These are phyloP conservation scores for Pachyseris speciosa DNA, from an alignment of 64 coral and sea anemone species.

Conservation along the genomic window DNA sequence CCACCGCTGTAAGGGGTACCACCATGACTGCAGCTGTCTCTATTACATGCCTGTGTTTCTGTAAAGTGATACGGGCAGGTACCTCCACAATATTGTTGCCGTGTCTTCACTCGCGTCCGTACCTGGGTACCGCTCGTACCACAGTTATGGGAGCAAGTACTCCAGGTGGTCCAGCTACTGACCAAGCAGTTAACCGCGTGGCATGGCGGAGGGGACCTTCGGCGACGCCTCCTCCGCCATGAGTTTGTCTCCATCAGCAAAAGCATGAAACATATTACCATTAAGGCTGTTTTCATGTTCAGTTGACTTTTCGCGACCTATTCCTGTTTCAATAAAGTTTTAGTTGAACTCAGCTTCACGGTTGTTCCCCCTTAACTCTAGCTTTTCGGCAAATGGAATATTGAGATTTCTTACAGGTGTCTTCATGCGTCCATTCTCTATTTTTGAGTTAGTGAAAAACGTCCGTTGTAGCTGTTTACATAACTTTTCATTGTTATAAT, in stretches of 20 bases:
- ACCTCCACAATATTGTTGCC: slow-evolving; percentile 29
- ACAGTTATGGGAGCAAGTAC: slow-evolving; percentile 68
- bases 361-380: no score
- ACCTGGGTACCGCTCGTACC: slow-evolving; percentile 61
- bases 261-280: neutral
- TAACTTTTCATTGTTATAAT: no score
- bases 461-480: no score
- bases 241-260: slow-evolving; percentile 3
- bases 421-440: no score
- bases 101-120: neutral
- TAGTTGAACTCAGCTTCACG: no score
- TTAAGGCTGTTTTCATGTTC: neutral
- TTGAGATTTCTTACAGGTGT: no score
- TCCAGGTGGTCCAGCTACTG: slow-evolving; percentile 46
- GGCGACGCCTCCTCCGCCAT: slow-evolving; percentile 47
- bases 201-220: slow-evolving; percentile 17
- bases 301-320: neutral
- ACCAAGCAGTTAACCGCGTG: slow-evolving; percentile 25
- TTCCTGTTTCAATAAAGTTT: neutral
- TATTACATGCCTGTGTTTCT: slow-evolving; percentile 53
- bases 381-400: no score
- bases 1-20: slow-evolving; percentile 54
- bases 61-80: slow-evolving; percentile 15
- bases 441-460: no score
- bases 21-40: slow-evolving; percentile 61